A percentile compares a stretch with the other conserved stretches of the same genome.
Evolutionary conservation across 2,797 vertebrate species (phyloP).

Genomic region (Spinibarbus caldwelli): DNA sequence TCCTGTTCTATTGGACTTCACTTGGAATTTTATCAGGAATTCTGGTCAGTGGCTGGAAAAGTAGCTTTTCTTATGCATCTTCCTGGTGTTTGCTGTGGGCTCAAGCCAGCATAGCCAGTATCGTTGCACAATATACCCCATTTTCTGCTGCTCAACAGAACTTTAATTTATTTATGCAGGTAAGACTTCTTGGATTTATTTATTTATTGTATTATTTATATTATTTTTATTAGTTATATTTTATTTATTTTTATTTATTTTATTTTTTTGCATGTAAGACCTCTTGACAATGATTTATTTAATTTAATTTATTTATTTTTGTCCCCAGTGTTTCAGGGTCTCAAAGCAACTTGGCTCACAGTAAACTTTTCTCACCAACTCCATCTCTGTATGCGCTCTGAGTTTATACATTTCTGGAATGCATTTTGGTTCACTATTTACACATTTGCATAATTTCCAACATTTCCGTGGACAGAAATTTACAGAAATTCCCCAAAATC

Average conservation of each 20-base stretch:
- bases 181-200: not conserved
- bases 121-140: slow-evolving; percentile 69
- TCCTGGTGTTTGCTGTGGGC: slow-evolving; percentile 80
- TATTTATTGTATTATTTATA: no score
- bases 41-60: slow-evolving; percentile 87
- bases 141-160: slow-evolving; percentile 43
- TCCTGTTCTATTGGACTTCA: slow-evolving; percentile 76
- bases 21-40: slow-evolving; percentile 86
- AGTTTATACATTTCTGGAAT: not conserved
- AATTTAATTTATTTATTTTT: not conserved
- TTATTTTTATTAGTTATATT: no score
- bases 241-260: not conserved
- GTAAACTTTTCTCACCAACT: not conserved
- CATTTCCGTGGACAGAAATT: not conserved
- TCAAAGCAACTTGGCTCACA: not conserved
- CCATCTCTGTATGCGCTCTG: not conserved
- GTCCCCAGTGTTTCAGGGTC: not conserved
- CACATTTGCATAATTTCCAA: not conserved
- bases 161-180: not conserved
- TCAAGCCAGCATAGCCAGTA: slow-evolving; percentile 67
- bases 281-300: not conserved
- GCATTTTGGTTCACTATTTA: not conserved
- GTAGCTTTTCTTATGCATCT: slow-evolving; percentile 82
- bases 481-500: not conserved
- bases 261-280: not conserved